A percentile compares a stretch with the other conserved stretches of the same genome.
These are phyloP conservation scores for Aphyosemion australe DNA, from an alignment of 2,113 vertebrate species.

Conservation along the genomic window DNA sequence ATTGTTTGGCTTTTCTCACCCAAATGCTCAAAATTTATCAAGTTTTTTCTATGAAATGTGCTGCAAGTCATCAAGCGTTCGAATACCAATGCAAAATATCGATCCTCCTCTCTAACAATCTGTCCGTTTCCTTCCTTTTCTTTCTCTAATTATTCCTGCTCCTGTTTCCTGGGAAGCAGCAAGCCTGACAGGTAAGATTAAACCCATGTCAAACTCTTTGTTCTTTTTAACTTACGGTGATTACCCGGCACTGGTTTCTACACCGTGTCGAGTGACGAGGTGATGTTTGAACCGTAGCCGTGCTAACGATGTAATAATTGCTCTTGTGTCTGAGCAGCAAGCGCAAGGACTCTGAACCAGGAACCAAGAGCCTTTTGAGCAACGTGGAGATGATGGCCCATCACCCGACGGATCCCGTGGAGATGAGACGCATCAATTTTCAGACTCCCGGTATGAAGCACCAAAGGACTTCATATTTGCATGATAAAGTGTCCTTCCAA, in stretches of 20 bases:
- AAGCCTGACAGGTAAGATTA: constrained; percentile 96
- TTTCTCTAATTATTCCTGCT: constrained; percentile 60
- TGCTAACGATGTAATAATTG: constrained; percentile 28
- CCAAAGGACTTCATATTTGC: constrained; percentile 33
- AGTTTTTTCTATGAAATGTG: constrained; percentile 56
- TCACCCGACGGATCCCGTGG: constrained; percentile 96
- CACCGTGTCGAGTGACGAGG: constrained; percentile 21
- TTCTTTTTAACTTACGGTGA: constrained; percentile 57
- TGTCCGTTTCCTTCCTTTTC: constrained; percentile 70
- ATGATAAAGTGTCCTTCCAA: constrained; percentile 40
- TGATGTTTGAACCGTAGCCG: constrained; percentile 23
- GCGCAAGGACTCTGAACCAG: constrained; percentile 93
- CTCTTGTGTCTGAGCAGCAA: constrained; percentile 82
- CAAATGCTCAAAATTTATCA: constrained; percentile 27
- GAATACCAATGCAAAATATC: constrained; percentile 80
- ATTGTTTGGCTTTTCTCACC: constrained; percentile 6
- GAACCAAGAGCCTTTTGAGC: constrained; percentile 94
- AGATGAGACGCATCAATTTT: constrained; percentile 98
- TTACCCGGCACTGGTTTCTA: constrained; percentile 38
- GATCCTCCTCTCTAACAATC: constrained; percentile 72
- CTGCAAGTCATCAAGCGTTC: constrained; percentile 68
- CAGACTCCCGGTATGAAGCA: constrained; percentile 89
- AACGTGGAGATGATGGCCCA: constrained; percentile 92
- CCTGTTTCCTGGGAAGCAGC: constrained; percentile 83
- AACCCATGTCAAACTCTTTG: constrained; percentile 62